Evolutionary conservation across 2,888 invertebrate genomes (phyloP).

Genomic region (Lobophora halterata): DNA sequence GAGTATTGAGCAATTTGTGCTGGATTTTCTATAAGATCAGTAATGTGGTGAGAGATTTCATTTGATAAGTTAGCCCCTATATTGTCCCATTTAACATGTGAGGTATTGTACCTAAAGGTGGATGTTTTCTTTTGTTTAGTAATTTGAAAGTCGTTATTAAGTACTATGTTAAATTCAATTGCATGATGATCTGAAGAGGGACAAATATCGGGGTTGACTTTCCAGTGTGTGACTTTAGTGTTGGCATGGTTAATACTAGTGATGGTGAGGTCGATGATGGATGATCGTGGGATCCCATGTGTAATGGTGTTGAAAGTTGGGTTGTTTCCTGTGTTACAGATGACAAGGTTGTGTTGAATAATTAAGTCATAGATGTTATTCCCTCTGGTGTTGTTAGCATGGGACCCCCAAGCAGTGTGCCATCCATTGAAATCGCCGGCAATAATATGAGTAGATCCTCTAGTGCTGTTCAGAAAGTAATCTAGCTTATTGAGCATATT

Average conservation of each 20-base stretch:
- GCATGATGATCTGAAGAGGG: conserved; percentile 2
- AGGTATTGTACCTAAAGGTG: not conserved
- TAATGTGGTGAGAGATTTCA: no score
- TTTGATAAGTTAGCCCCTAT: no score
- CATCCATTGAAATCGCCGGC: conserved; percentile 35
- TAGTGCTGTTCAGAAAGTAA: conserved; percentile 1
- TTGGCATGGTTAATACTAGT: not conserved
- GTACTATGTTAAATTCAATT: not conserved
- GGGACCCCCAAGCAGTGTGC: conserved; percentile 29
- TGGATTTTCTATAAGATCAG: no score
- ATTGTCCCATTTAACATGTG: not conserved
- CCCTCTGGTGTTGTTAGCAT: conserved; percentile 17
- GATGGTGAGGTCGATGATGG: conserved; percentile 15
- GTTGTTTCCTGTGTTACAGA: conserved; percentile 18
- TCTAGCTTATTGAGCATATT: conserved; percentile 14
- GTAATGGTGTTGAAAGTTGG: conserved; percentile 26
- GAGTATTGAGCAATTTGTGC: no score
- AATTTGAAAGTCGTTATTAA: not conserved
- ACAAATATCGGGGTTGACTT: not conserved
- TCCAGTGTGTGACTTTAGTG: not conserved
- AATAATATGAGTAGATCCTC: conserved; percentile 10
- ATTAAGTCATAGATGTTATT: conserved; percentile 1
- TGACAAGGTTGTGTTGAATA: not conserved
- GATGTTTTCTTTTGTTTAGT: not conserved
- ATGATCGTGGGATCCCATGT: not conserved